phyloP scores from a whole-genome alignment of 2,888 invertebrate genomes.

The Autographa pulchrina region DNA sequence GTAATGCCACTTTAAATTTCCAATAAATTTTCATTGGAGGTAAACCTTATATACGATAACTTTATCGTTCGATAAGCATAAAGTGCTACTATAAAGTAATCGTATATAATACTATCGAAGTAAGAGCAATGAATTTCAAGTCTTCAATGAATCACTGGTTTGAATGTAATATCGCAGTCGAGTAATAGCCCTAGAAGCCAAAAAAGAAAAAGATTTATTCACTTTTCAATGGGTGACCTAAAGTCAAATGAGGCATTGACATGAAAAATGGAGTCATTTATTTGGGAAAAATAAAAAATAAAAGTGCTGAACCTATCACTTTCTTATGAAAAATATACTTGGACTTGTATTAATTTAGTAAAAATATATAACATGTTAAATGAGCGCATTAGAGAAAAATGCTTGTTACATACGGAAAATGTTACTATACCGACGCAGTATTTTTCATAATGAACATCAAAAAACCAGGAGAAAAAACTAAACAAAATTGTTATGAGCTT shows the following conservation, averaged over 20 bases:
- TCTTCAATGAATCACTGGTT: background rate
- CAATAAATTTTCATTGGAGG: slow-evolving; percentile 34
- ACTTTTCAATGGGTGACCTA: slow-evolving; percentile 1
- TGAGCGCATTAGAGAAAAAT: background rate
- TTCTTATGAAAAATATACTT: too few relatives aligned
- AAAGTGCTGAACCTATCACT: too few relatives aligned
- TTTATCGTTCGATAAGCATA: slow-evolving; percentile 25
- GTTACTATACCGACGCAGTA: too few relatives aligned
- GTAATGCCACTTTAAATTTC: slow-evolving; percentile 21
- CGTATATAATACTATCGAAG: background rate
- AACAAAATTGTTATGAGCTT: background rate
- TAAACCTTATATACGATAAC: slow-evolving; percentile 10
- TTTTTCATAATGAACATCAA: too few relatives aligned
- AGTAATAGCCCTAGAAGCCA: background rate
- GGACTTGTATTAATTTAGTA: too few relatives aligned
- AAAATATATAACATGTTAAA: too few relatives aligned
- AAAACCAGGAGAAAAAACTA: background rate
- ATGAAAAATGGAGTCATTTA: background rate
- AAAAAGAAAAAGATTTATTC: background rate
- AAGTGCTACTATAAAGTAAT: slow-evolving; percentile 14
- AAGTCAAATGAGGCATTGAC: background rate
- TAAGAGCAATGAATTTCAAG: background rate
- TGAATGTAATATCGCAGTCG: background rate
- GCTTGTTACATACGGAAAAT: background rate
- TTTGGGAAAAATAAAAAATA: background rate